Evolutionary conservation across 2,888 invertebrate genomes (phyloP).

Genomic region (Eucriotettix oculatus): DNA sequence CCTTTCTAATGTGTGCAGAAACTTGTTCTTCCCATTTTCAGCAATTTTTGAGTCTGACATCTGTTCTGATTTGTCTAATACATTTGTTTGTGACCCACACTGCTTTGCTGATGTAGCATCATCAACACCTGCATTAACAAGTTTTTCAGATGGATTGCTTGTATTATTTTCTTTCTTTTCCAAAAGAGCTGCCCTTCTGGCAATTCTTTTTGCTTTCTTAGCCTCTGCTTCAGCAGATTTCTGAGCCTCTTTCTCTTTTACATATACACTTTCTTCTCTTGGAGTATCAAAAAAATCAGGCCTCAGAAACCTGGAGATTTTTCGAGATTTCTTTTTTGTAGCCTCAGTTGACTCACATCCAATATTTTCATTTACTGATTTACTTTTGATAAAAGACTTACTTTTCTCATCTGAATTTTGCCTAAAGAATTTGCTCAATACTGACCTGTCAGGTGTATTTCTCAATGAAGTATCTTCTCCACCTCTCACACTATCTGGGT

Average conservation of each 20-base stretch:
- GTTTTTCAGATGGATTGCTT: background rate
- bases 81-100: background rate
- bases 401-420: background rate
- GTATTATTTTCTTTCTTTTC: background rate
- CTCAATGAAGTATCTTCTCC: background rate
- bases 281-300: conserved; percentile 62
- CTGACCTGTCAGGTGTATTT: background rate
- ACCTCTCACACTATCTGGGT: background rate
- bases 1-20: conserved; percentile 61
- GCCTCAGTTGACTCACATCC: background rate
- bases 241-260: conserved; percentile 25
- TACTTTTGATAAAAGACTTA: background rate
- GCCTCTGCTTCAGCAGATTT: conserved; percentile 8
- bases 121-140: background rate
- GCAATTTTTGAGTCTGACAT: conserved; percentile 8
- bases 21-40: conserved; percentile 27
- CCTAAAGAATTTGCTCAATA: background rate
- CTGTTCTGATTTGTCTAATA: conserved; percentile 9
- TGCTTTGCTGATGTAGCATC: background rate
- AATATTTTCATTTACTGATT: background rate
- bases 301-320: conserved; percentile 56
- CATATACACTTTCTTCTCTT: conserved; percentile 46
- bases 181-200: background rate
- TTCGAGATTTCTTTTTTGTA: background rate
- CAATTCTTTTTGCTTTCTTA: background rate